Evolutionary conservation across 2,888 invertebrate genomes (phyloP).

Genomic region (Drosophila neonasuta): DNA sequence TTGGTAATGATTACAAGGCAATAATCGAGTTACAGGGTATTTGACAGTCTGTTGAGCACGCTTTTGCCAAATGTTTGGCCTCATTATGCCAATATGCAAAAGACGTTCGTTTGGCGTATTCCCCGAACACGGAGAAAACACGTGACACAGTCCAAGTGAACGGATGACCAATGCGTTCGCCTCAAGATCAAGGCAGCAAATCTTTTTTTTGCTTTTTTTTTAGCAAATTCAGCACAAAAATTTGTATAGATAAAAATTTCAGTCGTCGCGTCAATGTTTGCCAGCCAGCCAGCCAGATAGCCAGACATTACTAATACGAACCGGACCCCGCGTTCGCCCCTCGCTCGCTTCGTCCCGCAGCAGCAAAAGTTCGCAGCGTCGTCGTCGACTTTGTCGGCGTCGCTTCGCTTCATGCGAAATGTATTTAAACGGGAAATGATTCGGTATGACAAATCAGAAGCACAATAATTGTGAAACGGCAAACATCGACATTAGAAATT

Average conservation of each 20-base stretch:
- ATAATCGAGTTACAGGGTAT: slow-evolving; percentile 1
- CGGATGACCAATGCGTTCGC: slow-evolving; percentile 36
- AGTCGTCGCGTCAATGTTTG: slow-evolving; percentile 13
- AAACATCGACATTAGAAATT: slow-evolving; percentile 40
- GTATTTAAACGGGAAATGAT: slow-evolving; percentile 71
- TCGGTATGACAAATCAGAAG: slow-evolving; percentile 71
- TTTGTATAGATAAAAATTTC: slow-evolving; percentile 39
- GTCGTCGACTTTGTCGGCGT: neutral
- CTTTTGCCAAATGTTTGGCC: slow-evolving; percentile 4
- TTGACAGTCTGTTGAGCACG: slow-evolving; percentile 5
- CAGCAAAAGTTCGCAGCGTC: neutral
- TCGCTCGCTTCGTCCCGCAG: neutral
- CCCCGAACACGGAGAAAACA: slow-evolving; percentile 64
- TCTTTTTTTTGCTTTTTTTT: neutral
- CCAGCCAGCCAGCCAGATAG: slow-evolving; percentile 4
- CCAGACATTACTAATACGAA: slow-evolving; percentile 53
- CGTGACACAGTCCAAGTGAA: slow-evolving; percentile 51
- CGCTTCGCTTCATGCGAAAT: slow-evolving; percentile 16
- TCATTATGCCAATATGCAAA: slow-evolving; percentile 34
- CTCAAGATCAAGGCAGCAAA: slow-evolving; percentile 41
- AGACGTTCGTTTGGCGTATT: slow-evolving; percentile 55
- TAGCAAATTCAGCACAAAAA: slow-evolving; percentile 8
- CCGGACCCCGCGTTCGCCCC: slow-evolving; percentile 11
- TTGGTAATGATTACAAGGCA: neutral
- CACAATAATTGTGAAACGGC: slow-evolving; percentile 60